Evolutionary conservation across 2,888 invertebrate species (phyloP).

Genomic region (Tipula unca): DNA sequence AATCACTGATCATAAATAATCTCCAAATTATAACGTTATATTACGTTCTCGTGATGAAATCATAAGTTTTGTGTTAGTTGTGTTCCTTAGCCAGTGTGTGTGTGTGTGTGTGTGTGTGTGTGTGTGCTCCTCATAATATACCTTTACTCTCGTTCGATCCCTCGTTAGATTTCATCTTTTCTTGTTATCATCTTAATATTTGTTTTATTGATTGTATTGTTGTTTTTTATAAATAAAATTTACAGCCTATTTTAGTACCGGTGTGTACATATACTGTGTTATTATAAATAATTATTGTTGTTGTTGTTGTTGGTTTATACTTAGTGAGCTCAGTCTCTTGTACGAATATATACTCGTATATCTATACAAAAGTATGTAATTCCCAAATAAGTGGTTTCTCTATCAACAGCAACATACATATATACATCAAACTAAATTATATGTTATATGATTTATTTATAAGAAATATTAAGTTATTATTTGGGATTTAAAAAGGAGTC

Average conservation of each 20-base stretch:
- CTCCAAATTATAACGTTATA: conserved; percentile 25
- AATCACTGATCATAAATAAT: conserved; percentile 25
- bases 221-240: not conserved
- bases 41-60: conserved; percentile 24
- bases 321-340: not conserved
- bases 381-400: not conserved
- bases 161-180: not conserved
- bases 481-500: not conserved
- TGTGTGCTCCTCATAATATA: too few species aligned
- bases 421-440: not conserved
- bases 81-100: not conserved
- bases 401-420: not conserved
- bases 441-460: not conserved
- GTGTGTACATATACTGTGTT: not conserved
- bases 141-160: not conserved
- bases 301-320: too few species aligned
- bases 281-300: conserved; percentile 1
- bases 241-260: not conserved
- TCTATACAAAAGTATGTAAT: not conserved
- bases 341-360: not conserved
- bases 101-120: too few species aligned
- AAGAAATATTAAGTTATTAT: conserved; percentile 2
- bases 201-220: not conserved
- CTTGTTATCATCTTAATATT: not conserved
- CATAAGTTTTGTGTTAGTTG: conserved; percentile 22